Evolutionary conservation across 1,140 invertebrate genomes (phyloP), one percentile per base, ranked within the genome.

Genomic region (Protaetia brevitarsis): DNA sequence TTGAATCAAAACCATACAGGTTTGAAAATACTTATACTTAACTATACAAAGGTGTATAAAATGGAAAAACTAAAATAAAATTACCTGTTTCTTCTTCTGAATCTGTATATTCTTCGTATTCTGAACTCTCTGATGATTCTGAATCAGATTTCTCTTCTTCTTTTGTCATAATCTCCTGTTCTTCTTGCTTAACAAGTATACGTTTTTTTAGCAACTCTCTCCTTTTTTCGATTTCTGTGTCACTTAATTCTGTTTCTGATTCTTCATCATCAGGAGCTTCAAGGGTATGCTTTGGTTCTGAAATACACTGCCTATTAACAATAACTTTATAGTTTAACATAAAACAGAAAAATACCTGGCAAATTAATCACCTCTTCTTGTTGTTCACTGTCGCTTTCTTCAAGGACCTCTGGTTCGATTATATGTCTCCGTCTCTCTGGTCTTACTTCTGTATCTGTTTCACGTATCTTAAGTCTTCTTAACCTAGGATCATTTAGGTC

Each of bases 101-200:
- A 77, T 93, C 93, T 26, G 92, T 89, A 71, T 95, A 94, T 79
- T 97, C 91, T 65, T 92, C 90, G 72, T 93, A 89, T 71, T 86
- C 69, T 37, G 75, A 75, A 23, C 73, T 73, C 66, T 93, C 93
- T 30, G 88, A 87, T 65, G 86, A 88, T n/a, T 89, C 87, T 10
- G 87, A 87, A 65, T 90, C 88, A 51, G 90, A 90, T 68, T 96
- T 92, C 65, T 89, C 88, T 65, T 87, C 88, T 27, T 83, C 85
- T 63, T 86, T 82, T 51, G 82, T 76, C 8, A 85, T 67, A 64
- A 85, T 79, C 65, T 87, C 85, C 37, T 86, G 83, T 29, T 82
- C 86, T 69, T 88, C 85, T 72, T 89, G 86, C 68, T 89, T 88
- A 6, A 85, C 84, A 2, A 91, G 72, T 56, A 91, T 88, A 68